phyloP scores from a whole-genome alignment of 2,888 invertebrate species.

The Nomada fucata region DNA sequence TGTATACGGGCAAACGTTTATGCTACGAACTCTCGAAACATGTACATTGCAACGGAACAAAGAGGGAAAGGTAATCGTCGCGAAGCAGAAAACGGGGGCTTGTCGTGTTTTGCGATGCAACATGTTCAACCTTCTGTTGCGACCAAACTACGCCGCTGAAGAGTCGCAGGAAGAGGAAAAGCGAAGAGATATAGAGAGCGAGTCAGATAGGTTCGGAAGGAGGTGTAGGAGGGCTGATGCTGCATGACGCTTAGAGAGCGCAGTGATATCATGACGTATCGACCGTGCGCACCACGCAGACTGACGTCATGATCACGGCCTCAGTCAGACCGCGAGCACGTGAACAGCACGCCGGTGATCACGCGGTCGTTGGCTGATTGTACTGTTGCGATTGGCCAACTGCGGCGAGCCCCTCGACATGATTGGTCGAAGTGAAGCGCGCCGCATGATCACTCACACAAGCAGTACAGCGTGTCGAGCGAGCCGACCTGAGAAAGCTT shows the following conservation, averaged over 20 bases:
- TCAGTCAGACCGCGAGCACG: constrained; percentile 92
- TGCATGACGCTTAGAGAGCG: constrained; percentile 80
- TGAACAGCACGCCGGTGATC: constrained; percentile 92
- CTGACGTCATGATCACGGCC: constrained; percentile 89
- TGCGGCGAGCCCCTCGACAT: constrained; percentile 89
- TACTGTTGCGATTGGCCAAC: constrained; percentile 86
- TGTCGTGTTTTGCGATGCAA: constrained; percentile 26
- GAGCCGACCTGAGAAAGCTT: constrained; percentile 79
- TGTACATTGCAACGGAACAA: background rate
- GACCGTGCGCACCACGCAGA: constrained; percentile 82
- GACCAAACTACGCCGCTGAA: constrained; percentile 12
- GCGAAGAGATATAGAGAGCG: constrained; percentile 26
- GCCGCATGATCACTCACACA: constrained; percentile 83
- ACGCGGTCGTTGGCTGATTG: constrained; percentile 92
- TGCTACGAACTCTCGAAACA: constrained; percentile 6
- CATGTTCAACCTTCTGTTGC: constrained; percentile 14
- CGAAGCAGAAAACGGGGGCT: constrained; percentile 53
- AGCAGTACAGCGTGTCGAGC: constrained; percentile 83
- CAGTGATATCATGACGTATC: constrained; percentile 87
- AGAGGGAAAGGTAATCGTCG: constrained; percentile 11
- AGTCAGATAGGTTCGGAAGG: constrained; percentile 26
- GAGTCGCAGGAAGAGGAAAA: constrained; percentile 35
- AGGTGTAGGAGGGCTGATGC: constrained; percentile 51
- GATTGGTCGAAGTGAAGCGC: constrained; percentile 85
- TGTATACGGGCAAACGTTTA: background rate